Evolutionary conservation across 1,140 invertebrate species (phyloP).

Genomic region (Penaeus indicus): DNA sequence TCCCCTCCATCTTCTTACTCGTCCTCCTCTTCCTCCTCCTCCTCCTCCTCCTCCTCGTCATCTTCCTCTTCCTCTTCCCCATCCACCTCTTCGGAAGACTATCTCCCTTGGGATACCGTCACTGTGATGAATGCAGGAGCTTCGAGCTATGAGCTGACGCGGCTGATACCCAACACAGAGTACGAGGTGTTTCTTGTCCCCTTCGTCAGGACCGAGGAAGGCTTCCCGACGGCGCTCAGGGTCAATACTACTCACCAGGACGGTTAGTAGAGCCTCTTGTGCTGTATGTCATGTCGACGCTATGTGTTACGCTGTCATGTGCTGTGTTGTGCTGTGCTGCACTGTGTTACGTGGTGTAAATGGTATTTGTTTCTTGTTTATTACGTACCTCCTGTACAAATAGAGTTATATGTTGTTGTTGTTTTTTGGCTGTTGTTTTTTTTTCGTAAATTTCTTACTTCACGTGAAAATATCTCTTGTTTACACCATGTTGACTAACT

Average conservation of each 20-base stretch:
- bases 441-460: too few relatives aligned
- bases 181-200: conserved; percentile 74
- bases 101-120: conserved; percentile 68
- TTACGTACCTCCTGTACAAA: too few relatives aligned
- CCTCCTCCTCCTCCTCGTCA: not conserved
- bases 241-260: conserved; percentile 61
- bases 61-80: conserved; percentile 7
- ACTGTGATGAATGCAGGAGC: conserved; percentile 71
- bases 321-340: too few relatives aligned
- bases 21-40: not conserved
- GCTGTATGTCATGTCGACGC: not conserved
- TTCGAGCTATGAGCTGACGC: conserved; percentile 71
- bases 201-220: conserved; percentile 72
- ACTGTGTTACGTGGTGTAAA: too few relatives aligned
- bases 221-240: conserved; percentile 68
- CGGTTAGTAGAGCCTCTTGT: conserved; percentile 42
- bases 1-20: not conserved
- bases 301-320: too few relatives aligned
- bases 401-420: too few relatives aligned
- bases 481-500: too few relatives aligned
- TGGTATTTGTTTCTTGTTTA: too few relatives aligned
- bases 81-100: conserved; percentile 28
- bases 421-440: too few relatives aligned
- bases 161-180: conserved; percentile 72
- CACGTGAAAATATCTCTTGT: too few relatives aligned